Conservation (phyloP, 2,888 invertebrate species). For the Drosophila mulleri region DNA sequence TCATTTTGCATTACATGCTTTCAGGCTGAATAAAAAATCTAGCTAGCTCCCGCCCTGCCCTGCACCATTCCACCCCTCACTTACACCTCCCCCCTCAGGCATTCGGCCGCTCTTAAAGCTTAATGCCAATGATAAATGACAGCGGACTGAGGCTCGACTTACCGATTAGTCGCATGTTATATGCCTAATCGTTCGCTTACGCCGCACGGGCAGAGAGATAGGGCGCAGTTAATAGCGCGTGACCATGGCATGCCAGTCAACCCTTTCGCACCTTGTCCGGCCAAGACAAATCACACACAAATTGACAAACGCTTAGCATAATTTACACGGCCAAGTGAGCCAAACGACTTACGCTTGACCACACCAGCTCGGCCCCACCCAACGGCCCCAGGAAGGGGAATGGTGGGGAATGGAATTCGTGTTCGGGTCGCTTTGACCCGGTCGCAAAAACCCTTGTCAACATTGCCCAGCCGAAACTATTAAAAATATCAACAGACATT, state of each 20-base stretch:
- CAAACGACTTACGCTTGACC: constrained; percentile 74
- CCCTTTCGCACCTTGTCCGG: constrained; percentile 65
- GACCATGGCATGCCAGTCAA: constrained; percentile 57
- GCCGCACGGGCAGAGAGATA: neutral
- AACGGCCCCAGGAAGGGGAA: neutral
- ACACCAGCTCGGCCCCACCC: constrained; percentile 26
- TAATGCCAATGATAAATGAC: constrained; percentile 18
- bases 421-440: constrained; percentile 28
- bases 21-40: neutral
- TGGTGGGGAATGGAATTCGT: constrained; percentile 15
- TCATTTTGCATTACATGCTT: neutral
- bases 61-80: too few relatives aligned
- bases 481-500: constrained; percentile 76
- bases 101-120: neutral
- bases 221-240: constrained; percentile 60
- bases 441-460: constrained; percentile 77
- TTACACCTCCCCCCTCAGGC: too few relatives aligned
- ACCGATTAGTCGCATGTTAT: constrained; percentile 16
- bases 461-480: constrained; percentile 75
- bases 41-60: neutral
- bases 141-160: neutral
- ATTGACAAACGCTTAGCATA: constrained; percentile 81
- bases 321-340: constrained; percentile 71
- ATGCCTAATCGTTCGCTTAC: constrained; percentile 2
- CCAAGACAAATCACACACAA: constrained; percentile 77